Evolutionary conservation across 2,888 invertebrate species (phyloP), one percentile per base, ranked within the genome.

Genomic region (Metallyticus violacea): DNA sequence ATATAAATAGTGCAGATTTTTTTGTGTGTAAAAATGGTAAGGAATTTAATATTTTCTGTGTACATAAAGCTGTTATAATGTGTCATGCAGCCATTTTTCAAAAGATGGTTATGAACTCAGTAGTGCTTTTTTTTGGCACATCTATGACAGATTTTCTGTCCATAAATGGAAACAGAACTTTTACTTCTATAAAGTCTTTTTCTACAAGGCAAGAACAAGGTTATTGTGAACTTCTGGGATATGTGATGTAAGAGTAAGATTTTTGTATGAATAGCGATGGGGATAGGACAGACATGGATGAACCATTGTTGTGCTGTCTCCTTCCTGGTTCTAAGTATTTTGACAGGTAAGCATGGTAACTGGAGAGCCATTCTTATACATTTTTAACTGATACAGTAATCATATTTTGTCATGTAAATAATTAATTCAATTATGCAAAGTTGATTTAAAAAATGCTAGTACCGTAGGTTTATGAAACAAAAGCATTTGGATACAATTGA

Each of bases 11-110:
- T 80, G 81, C 86, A 86, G 86, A 85, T 81, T 85, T 84, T 78
- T 85, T 76, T 85, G 80, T 85, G 77, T 84, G 80, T 78, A 80
- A 81, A 85, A 86, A n/a, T 77, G 83, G 29, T 83, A 79, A 83
- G 40, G 40, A 84, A 86, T 86, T 85, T 85, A 88, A 88, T 88
- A 88, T 88, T 85, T 87, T 86, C 85, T 88, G 78, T 88, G 88
- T 88, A 88, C 77, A 88, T 88, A 87, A 83, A 80, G 83, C 83
- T 87, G 77, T 85, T 80, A 79, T 40, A 76, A 15, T 40, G 26
- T 81, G 76, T 86, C 76, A 30, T 83, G 80, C 84, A 86, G 86
- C 86, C 87, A 86, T 87, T 87, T 86, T 85, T 85, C 22, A 76
- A 62, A 83, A 28, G 40, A 82, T 83, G 86, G 79, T 62, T 84